Evolutionary conservation across 2,113 vertebrate species (phyloP).

Genomic region (Grus americana): DNA sequence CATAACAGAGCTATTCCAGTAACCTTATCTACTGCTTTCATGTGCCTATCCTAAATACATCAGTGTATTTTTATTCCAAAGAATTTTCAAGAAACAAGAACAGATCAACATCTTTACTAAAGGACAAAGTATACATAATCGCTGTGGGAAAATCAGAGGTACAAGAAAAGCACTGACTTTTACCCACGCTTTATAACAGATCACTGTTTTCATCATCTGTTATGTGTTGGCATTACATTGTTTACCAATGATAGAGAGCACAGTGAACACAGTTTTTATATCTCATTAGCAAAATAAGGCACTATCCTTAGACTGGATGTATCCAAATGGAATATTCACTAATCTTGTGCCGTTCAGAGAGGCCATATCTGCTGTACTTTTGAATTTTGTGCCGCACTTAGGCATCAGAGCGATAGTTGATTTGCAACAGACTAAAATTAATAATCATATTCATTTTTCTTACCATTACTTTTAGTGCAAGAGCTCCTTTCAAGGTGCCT

Average conservation of each 20-base stretch:
- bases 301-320: not conserved
- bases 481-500: not conserved
- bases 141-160: not conserved
- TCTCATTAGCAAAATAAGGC: not conserved
- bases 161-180: not conserved
- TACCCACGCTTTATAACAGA: not conserved
- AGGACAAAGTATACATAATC: not conserved
- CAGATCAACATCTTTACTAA: not conserved
- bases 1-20: not conserved
- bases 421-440: not conserved
- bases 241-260: not conserved
- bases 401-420: not conserved
- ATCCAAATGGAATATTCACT: not conserved
- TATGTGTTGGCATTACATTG: not conserved
- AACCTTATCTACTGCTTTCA: not conserved
- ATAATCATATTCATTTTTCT: not conserved
- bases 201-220: not conserved
- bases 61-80: not conserved
- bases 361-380: not conserved
- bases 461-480: not conserved
- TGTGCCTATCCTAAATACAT: not conserved
- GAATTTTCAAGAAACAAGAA: not conserved
- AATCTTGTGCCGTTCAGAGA: not conserved
- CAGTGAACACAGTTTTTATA: not conserved
- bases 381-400: not conserved